Evolutionary conservation across 2,113 vertebrate genomes (phyloP).

Genomic region (Strigops habroptila): DNA sequence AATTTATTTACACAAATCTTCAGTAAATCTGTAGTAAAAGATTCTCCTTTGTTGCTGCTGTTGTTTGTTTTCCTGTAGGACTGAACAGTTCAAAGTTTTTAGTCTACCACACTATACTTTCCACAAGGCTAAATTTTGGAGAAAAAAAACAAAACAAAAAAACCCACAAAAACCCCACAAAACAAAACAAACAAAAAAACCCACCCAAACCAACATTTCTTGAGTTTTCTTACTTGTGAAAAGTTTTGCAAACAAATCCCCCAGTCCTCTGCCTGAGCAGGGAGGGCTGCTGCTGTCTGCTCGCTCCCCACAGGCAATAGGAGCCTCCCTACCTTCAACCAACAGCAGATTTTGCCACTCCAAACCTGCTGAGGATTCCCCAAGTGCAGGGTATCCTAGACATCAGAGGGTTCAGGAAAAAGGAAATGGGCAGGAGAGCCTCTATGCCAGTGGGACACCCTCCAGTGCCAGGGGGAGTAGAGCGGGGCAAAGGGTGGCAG

Average conservation of each 20-base stretch:
- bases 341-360: background rate
- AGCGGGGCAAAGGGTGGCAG: no score
- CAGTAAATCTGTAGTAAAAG: background rate
- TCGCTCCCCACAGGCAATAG: background rate
- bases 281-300: background rate
- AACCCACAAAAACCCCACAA: no score
- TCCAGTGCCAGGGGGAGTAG: background rate
- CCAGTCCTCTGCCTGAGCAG: background rate
- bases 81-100: background rate
- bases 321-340: background rate
- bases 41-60: background rate
- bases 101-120: background rate
- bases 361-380: background rate
- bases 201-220: background rate
- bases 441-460: background rate
- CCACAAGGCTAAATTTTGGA: background rate
- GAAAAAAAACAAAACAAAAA: background rate
- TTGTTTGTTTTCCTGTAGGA: background rate
- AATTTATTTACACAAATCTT: background rate
- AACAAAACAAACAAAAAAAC: background rate
- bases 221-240: background rate
- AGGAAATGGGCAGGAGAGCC: background rate
- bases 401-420: background rate
- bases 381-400: fast-evolving
- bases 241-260: background rate